Evolutionary conservation across 2,888 invertebrate genomes (phyloP), one percentile per base, ranked within the genome.

Genomic region (Oasisia sp.): DNA sequence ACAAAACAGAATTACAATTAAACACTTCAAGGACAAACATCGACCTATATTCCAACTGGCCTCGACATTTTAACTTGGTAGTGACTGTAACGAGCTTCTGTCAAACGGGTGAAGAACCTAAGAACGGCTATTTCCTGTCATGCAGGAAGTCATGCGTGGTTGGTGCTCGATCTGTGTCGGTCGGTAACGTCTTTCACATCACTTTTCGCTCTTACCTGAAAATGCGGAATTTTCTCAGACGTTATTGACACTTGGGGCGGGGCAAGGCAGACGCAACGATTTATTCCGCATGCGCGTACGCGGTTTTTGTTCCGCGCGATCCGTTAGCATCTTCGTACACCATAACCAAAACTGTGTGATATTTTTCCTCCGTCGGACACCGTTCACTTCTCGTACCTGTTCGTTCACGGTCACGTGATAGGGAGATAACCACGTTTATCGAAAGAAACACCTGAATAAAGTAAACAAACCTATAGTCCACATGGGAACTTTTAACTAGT

Each of bases 231-330:
- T 19, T 74, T 74, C 74, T 74, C 74, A 74, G 74, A 74, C 27
- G 74, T 74, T 74, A 74, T 74, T 50, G 12, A 9, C 2, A 50
- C 50, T 50, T 50, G 50, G 74, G 27, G 27, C 74, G 74, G 14
- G 74, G 27, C 74, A 74, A 5, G 74, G 27, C 74, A 74, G 19
- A 74, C n/a, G 74, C 74, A 74, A 27, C 19, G 74, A 19, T 74
- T 74, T 74, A 74, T 74, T 74, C 74, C 74, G 74, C 74, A 74
- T 74, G 74, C 27, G 74, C 74, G 14, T 74, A 74, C 74, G 74
- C 74, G 74, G 74, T 74, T 74, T 74, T 74, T 74, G 74, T 74
- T 74, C 74, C 74, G 74, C 74, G 74, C n/a, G 74, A 74, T 74
- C 7, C 74, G n/a, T 27, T 74, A 74, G 74, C 74, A 74, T 74